Percentiles rank a stretch among this genome's conserved stretches.
Conservation (phyloP, 1,140 invertebrate genomes). For the Sweltsa coloradensis region DNA sequence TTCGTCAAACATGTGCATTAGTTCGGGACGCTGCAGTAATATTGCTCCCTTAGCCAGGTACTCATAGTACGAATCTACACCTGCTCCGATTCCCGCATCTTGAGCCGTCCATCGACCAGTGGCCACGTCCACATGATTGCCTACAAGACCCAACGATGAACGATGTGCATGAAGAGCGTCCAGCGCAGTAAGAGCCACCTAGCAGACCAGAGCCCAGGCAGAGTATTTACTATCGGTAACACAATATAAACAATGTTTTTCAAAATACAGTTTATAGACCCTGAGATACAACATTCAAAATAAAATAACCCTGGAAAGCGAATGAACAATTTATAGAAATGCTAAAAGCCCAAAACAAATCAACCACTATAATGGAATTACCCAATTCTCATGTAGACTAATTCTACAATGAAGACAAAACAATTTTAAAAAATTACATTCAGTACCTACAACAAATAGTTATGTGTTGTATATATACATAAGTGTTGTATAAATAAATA, state of each 20-base stretch:
- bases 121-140: constrained; percentile 94
- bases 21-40: constrained; percentile 64
- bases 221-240: constrained; percentile 23
- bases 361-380: too few species aligned
- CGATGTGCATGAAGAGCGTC: constrained; percentile 74
- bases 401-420: too few species aligned
- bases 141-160: constrained; percentile 83
- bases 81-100: constrained; percentile 86
- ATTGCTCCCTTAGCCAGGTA: constrained; percentile 88
- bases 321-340: too few species aligned
- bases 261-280: neutral
- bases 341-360: too few species aligned
- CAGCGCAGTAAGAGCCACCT: constrained; percentile 84
- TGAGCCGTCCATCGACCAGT: constrained; percentile 94
- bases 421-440: too few species aligned
- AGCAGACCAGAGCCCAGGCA: constrained; percentile 23
- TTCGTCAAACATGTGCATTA: constrained; percentile 86
- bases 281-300: neutral
- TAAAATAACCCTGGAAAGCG: too few species aligned
- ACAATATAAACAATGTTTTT: constrained; percentile 1
- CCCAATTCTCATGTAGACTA: too few species aligned
- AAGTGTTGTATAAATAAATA: too few species aligned
- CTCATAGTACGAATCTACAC: constrained; percentile 98
- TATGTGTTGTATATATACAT: too few species aligned
- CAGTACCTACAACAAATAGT: too few species aligned